Evolutionary conservation across 2,797 vertebrate genomes (phyloP).

Genomic region (Epinephelus awoara): DNA sequence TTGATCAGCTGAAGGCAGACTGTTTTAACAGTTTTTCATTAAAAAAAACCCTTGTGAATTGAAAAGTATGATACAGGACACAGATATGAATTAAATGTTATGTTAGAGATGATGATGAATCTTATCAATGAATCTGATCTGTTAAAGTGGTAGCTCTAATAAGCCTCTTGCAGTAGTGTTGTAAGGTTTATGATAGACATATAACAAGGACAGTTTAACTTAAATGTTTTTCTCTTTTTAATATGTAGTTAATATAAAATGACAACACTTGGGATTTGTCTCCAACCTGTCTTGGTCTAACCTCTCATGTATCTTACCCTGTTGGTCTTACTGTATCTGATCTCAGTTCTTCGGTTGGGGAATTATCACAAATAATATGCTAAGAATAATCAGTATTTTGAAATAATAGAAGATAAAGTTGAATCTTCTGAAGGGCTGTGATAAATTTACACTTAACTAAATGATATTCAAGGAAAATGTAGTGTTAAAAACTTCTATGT

Average conservation of each 20-base stretch:
- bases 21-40: no score
- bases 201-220: neutral
- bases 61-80: no score
- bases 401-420: neutral
- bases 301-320: neutral
- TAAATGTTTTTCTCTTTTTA: neutral
- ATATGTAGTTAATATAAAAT: neutral
- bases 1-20: no score
- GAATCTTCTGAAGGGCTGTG: neutral
- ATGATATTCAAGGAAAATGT: neutral
- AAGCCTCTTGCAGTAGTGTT: no score
- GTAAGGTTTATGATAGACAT: neutral
- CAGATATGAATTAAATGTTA: no score
- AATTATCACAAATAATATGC: neutral
- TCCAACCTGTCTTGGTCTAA: neutral
- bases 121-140: no score
- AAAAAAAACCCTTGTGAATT: no score
- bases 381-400: neutral
- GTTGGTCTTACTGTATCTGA: neutral
- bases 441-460: neutral
- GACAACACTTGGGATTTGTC: neutral
- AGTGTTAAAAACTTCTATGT: neutral
- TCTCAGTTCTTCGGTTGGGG: neutral
- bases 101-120: no score
- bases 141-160: no score